These are phyloP conservation scores for Eupeodes corollae DNA, from an alignment of 1,140 invertebrate species.

Conservation along the genomic window DNA sequence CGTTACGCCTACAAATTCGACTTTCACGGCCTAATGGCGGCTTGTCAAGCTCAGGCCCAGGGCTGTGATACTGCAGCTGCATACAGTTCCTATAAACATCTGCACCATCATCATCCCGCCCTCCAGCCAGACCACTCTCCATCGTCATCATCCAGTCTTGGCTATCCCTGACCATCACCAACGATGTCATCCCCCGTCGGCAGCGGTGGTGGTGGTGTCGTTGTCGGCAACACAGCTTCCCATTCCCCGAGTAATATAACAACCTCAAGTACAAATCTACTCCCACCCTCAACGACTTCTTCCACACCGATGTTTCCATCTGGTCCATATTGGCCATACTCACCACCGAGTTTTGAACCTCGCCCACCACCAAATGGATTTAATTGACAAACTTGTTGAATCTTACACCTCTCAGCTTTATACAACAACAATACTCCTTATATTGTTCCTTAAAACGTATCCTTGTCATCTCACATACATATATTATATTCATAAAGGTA, in stretches of 20 bases:
- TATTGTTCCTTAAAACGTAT: neutral
- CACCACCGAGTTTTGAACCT: constrained; percentile 30
- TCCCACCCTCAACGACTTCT: neutral
- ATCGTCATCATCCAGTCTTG: constrained; percentile 21
- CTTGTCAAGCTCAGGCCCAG: constrained; percentile 67
- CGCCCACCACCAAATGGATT: constrained; percentile 33
- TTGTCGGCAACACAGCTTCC: constrained; percentile 22
- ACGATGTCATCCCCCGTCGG: constrained; percentile 35
- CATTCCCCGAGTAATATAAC: neutral
- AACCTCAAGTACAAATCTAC: constrained; percentile 9
- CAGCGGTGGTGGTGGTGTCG: constrained; percentile 33
- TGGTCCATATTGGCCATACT: constrained; percentile 36
- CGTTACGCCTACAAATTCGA: constrained; percentile 89
- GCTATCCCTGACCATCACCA: constrained; percentile 26
- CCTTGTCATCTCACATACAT: no score
- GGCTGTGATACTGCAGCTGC: constrained; percentile 30
- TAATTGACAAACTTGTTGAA: constrained; percentile 16
- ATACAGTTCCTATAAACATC: constrained; percentile 27
- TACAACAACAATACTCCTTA: neutral
- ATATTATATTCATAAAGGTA: no score
- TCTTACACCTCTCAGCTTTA: neutral
- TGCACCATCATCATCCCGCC: constrained; percentile 21
- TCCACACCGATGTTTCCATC: no score
- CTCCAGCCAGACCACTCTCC: constrained; percentile 25
- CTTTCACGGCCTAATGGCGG: constrained; percentile 71